Evolutionary conservation across 2,797 vertebrate species (phyloP).

Genomic region (Sebastes oblongus): DNA sequence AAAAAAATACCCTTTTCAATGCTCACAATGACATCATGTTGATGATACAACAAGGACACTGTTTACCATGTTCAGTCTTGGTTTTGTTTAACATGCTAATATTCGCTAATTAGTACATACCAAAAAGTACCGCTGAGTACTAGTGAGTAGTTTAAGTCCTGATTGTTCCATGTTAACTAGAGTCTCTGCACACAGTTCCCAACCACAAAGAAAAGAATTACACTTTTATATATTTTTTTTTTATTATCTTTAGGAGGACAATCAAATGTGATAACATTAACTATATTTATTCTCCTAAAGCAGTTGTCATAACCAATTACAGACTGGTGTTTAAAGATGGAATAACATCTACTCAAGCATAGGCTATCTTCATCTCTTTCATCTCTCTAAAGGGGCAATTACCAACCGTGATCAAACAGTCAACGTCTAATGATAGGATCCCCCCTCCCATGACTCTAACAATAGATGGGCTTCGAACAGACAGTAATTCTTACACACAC

Average conservation of each 20-base stretch:
- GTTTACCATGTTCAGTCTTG: background rate
- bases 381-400: background rate
- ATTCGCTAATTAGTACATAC: too few species aligned
- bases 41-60: background rate
- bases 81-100: background rate
- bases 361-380: background rate
- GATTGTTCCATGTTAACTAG: background rate
- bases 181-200: background rate
- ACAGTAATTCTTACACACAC: slow-evolving; percentile 2
- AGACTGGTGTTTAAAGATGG: background rate
- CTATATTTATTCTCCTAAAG: background rate
- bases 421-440: background rate
- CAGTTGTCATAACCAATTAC: background rate
- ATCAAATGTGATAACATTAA: background rate
- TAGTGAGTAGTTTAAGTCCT: too few species aligned
- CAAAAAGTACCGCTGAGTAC: background rate
- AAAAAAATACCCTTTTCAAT: background rate
- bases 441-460: background rate
- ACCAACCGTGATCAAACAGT: background rate
- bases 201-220: background rate
- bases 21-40: background rate
- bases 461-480: background rate
- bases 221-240: background rate
- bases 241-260: background rate
- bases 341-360: background rate